Evolutionary conservation across 2,888 invertebrate species (phyloP), one percentile per base, ranked within the genome.

Genomic region (Polylopha cassiicola): DNA sequence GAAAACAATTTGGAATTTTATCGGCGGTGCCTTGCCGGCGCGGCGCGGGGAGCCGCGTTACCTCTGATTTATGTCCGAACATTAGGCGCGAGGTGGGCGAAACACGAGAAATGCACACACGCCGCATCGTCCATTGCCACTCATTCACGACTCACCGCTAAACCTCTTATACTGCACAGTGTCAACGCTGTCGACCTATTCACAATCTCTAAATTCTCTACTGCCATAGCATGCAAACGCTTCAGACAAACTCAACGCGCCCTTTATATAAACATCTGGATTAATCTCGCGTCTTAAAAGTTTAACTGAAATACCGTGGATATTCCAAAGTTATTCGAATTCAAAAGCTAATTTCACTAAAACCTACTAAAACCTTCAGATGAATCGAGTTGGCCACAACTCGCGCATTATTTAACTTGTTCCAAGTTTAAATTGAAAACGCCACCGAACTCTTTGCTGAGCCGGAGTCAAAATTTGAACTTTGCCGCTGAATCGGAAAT

Each of bases 351-450:
- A 84, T 85, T 82, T 82, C 74, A 74, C 80, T 82, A 81, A 82
- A 81, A 82, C 79, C 76, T 30, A 41, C 41, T 41, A 36, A 41
- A 41, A 41, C 41, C 41, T 41, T 77, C 77, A 82, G 82, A 84
- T 82, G 81, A 84, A 81, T 74, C 73, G 82, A 80, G 80, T 78
- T 76, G 74, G 79, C 66, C 72, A 70, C 65, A 70, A 73, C 80
- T 84, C 74, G 74, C 81, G 79, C 80, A 79, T 82, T 84, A 82
- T 85, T 85, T 84, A 82, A 85, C 82, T 84, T 80, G 78, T 65
- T 71, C 75, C 67, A 85, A 85, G 76, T 85, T 85, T 84, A 85
- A 85, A 85, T 85, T 85, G 85, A 84, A 84, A 84, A 84, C 74
- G 80, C 76, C 69, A 75, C 75, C 73, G 61, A 84, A 85, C 82